Conservation (phyloP, 2,113 vertebrate species). For the Pollimyrus isidori region DNA sequence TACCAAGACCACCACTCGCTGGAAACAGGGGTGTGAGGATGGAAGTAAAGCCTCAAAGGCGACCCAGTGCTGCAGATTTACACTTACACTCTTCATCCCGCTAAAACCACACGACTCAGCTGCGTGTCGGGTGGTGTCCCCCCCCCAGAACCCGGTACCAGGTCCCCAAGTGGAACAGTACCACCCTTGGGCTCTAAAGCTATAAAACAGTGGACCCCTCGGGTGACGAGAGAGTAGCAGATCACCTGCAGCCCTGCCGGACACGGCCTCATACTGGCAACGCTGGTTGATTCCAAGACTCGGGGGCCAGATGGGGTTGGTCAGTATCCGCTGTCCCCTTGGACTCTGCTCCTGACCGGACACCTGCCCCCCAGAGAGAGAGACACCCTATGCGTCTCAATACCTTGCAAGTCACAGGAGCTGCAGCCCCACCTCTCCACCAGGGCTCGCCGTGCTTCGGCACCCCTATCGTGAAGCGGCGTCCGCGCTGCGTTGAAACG, state of each 20-base stretch:
- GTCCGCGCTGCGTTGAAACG: background rate
- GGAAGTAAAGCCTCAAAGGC: background rate
- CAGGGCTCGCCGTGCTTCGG: background rate
- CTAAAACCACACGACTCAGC: background rate
- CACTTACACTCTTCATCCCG: background rate
- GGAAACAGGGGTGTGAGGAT: background rate
- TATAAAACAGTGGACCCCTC: background rate
- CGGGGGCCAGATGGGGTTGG: constrained; percentile 81
- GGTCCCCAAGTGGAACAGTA: background rate
- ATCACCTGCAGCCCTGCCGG: constrained; percentile 54
- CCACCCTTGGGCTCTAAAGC: background rate
- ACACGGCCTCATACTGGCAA: constrained; percentile 72
- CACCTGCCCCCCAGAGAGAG: constrained; percentile 62
- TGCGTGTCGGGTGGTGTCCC: background rate
- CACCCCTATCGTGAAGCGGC: background rate
- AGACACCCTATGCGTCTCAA: background rate
- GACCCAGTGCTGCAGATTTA: background rate
- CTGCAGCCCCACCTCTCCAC: background rate
- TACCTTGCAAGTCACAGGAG: background rate
- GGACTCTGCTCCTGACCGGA: constrained; percentile 82
- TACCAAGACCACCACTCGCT: too few relatives aligned
- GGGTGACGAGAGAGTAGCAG: background rate
- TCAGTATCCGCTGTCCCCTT: constrained; percentile 72
- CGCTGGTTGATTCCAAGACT: constrained; percentile 76
- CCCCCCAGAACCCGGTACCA: background rate